Evolutionary conservation across 1,140 invertebrate species (phyloP), one percentile per base, ranked within the genome.

Genomic region (Coelopa frigida): DNA sequence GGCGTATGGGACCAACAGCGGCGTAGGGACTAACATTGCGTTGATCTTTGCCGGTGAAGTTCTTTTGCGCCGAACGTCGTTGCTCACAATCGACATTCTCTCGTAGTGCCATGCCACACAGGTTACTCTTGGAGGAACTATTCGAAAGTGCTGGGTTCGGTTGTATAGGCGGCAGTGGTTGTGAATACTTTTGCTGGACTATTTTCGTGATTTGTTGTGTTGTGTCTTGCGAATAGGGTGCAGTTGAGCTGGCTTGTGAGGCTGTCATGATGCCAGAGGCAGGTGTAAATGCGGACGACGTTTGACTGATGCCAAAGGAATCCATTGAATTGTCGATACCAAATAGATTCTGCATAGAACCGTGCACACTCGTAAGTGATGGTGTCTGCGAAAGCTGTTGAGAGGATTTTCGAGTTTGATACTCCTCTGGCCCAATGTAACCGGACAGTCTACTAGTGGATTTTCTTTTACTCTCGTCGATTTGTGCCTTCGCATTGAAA

Each of bases 361-460:
- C 52, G 1, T 29, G 24, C n/a, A 41, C 20, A 5, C 53, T 31
- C 11, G 46, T 48, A 27, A 48, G 27, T 12, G 40, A 42, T 42
- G 48, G 41, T 26, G 36, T 46, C 26, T 26, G 33, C 32, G 23
- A 51, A 24, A 36, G 47, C 18, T 33, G 49, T 27, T 32, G 53
- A 44, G 33, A 22, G 5, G n/a, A n/a, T 42, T 24, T 35, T 65
- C 64, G 0, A 55, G 55, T 23, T 8, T 62, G 57, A 51, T 59
- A 68, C 45, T 68, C 61, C 18, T 68, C 67, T 18, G 56, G 57
- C 6, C 57, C 59, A 23, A 69, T 69, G 46, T 70, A 70, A n/a
- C 68, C 68, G 0, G 55, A 61, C 2, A 69, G 55, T 2, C 62
- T 58, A 11, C 50, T 46, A 17, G 32, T 52, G 0, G 57, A 58